phyloP scores from a whole-genome alignment of 2,888 invertebrate species.

The Tortricodes alternella region DNA sequence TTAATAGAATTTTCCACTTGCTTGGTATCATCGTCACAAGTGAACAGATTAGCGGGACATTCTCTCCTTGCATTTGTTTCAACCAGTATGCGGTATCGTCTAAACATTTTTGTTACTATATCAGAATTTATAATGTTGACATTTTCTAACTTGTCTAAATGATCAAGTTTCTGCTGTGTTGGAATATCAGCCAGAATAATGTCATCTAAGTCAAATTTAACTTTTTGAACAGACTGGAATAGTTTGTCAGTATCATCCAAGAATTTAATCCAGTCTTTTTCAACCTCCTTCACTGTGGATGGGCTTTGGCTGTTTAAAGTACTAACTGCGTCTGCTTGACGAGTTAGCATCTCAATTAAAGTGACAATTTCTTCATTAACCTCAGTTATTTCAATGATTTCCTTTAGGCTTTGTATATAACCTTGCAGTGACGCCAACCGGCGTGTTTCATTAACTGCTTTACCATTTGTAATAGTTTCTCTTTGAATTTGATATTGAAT shows the following conservation, averaged over 20 bases:
- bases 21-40: slow-evolving; percentile 85
- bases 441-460: slow-evolving; percentile 54
- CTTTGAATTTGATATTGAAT: slow-evolving; percentile 89
- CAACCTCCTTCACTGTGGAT: slow-evolving; percentile 76
- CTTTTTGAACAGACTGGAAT: slow-evolving; percentile 72
- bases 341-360: slow-evolving; percentile 83
- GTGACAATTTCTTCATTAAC: slow-evolving; percentile 86
- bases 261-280: slow-evolving; percentile 88
- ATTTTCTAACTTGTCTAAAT: slow-evolving; percentile 87
- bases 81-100: slow-evolving; percentile 84
- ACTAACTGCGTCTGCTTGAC: slow-evolving; percentile 88
- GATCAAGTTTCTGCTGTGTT: slow-evolving; percentile 85
- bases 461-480: slow-evolving; percentile 54
- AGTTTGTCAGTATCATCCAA: slow-evolving; percentile 84
- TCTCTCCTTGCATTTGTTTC: slow-evolving; percentile 87
- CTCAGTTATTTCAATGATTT: slow-evolving; percentile 85
- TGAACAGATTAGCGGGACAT: slow-evolving; percentile 86
- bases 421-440: slow-evolving; percentile 72
- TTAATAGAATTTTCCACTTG: slow-evolving; percentile 87
- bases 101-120: slow-evolving; percentile 84
- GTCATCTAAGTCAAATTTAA: slow-evolving; percentile 79
- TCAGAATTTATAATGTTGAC: slow-evolving; percentile 85
- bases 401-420: slow-evolving; percentile 83
- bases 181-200: slow-evolving; percentile 85
- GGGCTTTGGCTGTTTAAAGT: slow-evolving; percentile 80